Base-by-base conservation (phyloP, 1,140 invertebrate genomes). In the Trachelipus rathkii region DNA sequence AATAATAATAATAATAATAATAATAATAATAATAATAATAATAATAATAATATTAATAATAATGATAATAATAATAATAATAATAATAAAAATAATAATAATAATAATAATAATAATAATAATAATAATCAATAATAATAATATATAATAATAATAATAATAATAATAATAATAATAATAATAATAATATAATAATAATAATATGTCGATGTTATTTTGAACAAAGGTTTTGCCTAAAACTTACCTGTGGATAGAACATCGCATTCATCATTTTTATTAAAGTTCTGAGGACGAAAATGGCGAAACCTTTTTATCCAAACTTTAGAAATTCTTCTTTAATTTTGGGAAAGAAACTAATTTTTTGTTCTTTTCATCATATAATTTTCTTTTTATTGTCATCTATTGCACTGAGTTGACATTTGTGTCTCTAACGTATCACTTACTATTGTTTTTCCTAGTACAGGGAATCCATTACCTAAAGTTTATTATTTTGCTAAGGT, bases 191-290 rank as follows among this genome's bases (percentile, higher is more conserved):
- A 19, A 15, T 60, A 15, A 60, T 60, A 60, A 15, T 60, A 8
- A 60, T 60, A 19, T 19, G 8, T n/a, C n/a, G 11, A 60, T 60
- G 1, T 60, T 60, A 50, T 15, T 60, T 60, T 60, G 19, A 60
- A 60, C 8, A 19, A 8, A 15, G 2, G 2, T 33, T 33, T 33
- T 33, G 33, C 33, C 33, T 3, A 6, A 33, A 8, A 60, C 11
- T 60, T 60, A 60, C 50, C 50, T 60, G 50, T 60, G 50, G 50
- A 19, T 60, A 60, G 19, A 60, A 60, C 50, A 60, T 60, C 19
- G 50, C 50, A 60, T 60, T 60, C 50, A 60, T 60, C 50, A 60
- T 60, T 19, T 60, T 60, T 60, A 33, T 33, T 1, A 33, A 33
- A 33, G 1, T 33, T 33, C 33, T 33, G 33, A 6, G 33, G 33